Evolutionary conservation across 2,113 vertebrate genomes (phyloP).

Genomic region (Falcunculus frontatus): DNA sequence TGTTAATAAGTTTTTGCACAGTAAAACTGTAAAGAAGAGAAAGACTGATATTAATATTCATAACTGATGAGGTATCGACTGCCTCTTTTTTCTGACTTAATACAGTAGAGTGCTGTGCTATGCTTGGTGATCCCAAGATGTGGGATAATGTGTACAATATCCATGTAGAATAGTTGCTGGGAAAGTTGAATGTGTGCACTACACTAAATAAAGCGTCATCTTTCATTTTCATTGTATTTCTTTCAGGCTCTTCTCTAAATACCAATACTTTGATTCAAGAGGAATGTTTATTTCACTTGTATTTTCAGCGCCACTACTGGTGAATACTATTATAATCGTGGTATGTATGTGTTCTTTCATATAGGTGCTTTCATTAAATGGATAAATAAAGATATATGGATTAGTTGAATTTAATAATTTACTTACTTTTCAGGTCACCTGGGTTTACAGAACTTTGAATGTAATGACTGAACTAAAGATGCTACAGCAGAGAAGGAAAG

Average conservation of each 20-base stretch:
- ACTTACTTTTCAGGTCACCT: constrained; percentile 76
- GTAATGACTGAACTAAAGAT: constrained; percentile 90
- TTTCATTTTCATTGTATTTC: not conserved
- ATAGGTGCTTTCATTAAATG: not conserved
- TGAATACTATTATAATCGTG: constrained; percentile 91
- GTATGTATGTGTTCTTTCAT: constrained; percentile 74
- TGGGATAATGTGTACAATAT: not conserved
- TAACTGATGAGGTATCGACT: not conserved
- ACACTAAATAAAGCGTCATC: not conserved
- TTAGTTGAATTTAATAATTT: not conserved
- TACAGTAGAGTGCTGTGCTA: not conserved
- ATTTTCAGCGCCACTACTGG: constrained; percentile 85
- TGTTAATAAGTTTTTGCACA: not conserved
- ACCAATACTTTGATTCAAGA: constrained; percentile 95
- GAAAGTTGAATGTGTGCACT: not conserved
- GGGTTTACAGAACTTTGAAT: constrained; percentile 86
- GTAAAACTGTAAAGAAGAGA: not conserved
- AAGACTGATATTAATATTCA: not conserved
- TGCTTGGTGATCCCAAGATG: not conserved
- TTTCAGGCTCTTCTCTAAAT: constrained; percentile 85
- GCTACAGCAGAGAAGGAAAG: constrained; percentile 77
- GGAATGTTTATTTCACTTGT: constrained; percentile 97
- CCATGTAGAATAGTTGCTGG: not conserved
- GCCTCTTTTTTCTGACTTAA: not conserved
- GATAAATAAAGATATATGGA: not conserved